Evolutionary conservation across 2,113 vertebrate species (phyloP), one percentile per base, ranked within the genome.

Genomic region (Microcebus ravelobensis): DNA sequence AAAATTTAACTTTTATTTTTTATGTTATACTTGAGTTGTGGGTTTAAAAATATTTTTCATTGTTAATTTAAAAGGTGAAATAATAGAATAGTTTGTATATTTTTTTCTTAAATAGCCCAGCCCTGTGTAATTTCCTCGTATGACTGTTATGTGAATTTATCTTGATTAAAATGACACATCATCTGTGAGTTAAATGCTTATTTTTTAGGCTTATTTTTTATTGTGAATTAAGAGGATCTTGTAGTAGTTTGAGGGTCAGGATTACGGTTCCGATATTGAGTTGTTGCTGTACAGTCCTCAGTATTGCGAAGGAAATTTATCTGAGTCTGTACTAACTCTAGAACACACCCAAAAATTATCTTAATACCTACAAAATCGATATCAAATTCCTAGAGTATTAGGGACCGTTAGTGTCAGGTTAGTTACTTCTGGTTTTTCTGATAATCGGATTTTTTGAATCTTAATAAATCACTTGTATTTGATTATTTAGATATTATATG

Each of bases 121-220:
- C 10, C 45, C 23, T 45, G 34, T 91, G 31, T 93, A 81, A 57
- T 95, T 90, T 94, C 7, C 11, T 93, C 73, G 1, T 59, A 63
- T 92, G 8, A 25, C 5, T 88, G 42, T 94, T 88, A 11, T 61
- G 59, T 94, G 45, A 91, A 95, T 94, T 95, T 91, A 76, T 95
- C 9, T 87, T 95, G 42, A 90, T 93, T 84, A 39, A 88, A 96
- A 93, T 82, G 68, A 48, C n/a, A 48, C 14, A 86, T 77, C 6
- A 67, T 79, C 48, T 84, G 45, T 73, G 29, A 65, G 11, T 59
- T 87, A 91, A 36, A 20, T 88, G 34, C 48, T 48, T 48, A 48
- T 48, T 48, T 48, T 5, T 36, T 76, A 17, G 85, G 31, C 11
- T 95, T 74, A 77, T 57, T 90, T 85, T 84, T 84, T 57, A 45